These are phyloP conservation scores for Nasonia longicornis DNA, from an alignment of 1,140 invertebrate species.

Conservation along the genomic window DNA sequence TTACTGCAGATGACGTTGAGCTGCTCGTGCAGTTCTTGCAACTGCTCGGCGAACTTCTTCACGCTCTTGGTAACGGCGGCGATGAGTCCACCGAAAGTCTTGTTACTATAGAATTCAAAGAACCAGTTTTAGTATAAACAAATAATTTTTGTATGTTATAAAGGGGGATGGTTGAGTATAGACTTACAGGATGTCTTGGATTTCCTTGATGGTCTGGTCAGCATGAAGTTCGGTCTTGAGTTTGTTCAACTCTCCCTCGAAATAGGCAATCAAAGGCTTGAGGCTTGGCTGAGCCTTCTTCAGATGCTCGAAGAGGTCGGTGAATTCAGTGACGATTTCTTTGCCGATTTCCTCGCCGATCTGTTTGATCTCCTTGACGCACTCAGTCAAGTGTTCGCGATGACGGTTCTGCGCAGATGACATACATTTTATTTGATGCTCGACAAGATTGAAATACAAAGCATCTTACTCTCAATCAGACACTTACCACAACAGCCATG, in stretches of 20 bases:
- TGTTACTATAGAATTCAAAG: slow-evolving; percentile 59
- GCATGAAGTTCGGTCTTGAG: slow-evolving; percentile 75
- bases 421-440: not conserved
- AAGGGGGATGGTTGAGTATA: not conserved
- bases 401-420: slow-evolving; percentile 49
- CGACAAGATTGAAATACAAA: not conserved
- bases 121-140: not conserved
- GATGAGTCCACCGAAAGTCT: slow-evolving; percentile 64
- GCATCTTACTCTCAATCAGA: slow-evolving; percentile 9
- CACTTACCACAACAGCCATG: slow-evolving; percentile 59
- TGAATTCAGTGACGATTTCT: slow-evolving; percentile 59
- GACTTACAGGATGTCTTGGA: slow-evolving; percentile 75
- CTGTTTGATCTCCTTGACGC: slow-evolving; percentile 62
- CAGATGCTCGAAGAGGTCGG: slow-evolving; percentile 66
- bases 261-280: slow-evolving; percentile 71
- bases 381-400: slow-evolving; percentile 49
- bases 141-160: not conserved
- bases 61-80: slow-evolving; percentile 65
- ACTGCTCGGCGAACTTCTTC: slow-evolving; percentile 53
- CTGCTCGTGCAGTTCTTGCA: slow-evolving; percentile 66
- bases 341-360: slow-evolving; percentile 63
- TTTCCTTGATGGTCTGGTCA: slow-evolving; percentile 76
- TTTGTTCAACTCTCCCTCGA: slow-evolving; percentile 72
- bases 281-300: slow-evolving; percentile 74
- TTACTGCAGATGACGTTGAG: slow-evolving; percentile 67